A percentile compares a stretch with the other conserved stretches of the same genome.
Conservation (phyloP, 2,113 vertebrate species). For the Merops nubicus region DNA sequence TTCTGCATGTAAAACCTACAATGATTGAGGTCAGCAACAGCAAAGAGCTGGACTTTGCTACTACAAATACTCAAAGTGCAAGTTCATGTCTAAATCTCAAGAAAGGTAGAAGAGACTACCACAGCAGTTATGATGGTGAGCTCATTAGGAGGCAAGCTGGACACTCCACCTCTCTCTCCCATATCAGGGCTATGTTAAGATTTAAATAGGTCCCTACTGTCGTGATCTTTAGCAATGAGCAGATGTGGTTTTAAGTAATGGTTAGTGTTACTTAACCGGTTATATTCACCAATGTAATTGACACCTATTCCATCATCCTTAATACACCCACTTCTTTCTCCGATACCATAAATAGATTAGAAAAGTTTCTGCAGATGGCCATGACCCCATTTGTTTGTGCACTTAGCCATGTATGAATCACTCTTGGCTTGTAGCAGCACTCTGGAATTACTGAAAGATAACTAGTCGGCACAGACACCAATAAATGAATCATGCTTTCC, state of each 20-base stretch:
- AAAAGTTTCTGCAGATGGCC: slow-evolving; percentile 69
- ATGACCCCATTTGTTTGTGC: slow-evolving; percentile 73
- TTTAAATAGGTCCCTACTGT: not conserved
- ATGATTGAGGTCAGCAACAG: not conserved
- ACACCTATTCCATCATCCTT: slow-evolving; percentile 66
- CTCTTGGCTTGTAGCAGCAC: slow-evolving; percentile 66
- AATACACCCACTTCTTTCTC: slow-evolving; percentile 68
- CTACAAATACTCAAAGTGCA: not conserved
- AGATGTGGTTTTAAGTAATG: slow-evolving; percentile 46
- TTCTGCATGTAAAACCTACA: not conserved
- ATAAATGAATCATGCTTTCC: slow-evolving; percentile 84
- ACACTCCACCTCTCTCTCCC: not conserved
- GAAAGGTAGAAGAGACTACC: not conserved
- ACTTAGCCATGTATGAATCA: slow-evolving; percentile 76
- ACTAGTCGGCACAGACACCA: slow-evolving; percentile 77
- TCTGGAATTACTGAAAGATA: slow-evolving; percentile 76
- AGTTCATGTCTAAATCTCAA: not conserved
- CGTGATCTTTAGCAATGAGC: not conserved
- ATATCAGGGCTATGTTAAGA: not conserved
- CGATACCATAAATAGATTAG: slow-evolving; percentile 73
- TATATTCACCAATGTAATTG: slow-evolving; percentile 54
- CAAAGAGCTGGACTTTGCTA: not conserved
- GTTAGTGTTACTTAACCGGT: slow-evolving; percentile 38
- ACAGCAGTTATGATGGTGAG: not conserved
- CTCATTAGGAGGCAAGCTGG: not conserved